Evolutionary conservation across 2,797 vertebrate species (phyloP), one percentile per base, ranked within the genome.

Genomic region (Picus viridis): DNA sequence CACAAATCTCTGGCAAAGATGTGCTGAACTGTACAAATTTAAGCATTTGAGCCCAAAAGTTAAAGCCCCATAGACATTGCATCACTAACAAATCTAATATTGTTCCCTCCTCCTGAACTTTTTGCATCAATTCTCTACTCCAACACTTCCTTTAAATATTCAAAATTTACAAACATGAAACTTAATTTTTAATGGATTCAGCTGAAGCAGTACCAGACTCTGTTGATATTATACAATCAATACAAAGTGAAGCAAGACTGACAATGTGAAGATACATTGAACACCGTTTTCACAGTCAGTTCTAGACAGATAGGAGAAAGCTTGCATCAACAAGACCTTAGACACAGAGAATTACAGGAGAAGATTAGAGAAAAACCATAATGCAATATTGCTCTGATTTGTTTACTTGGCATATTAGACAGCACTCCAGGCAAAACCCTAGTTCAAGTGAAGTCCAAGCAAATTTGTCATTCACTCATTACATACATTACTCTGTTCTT

Each of bases 1-100:
- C 86, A 80, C 89, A 95, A 95, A 94, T 91, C 88, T 92, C 80
- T 61, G 58, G 74, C 43, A 73, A 88, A n/a, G 74, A 91, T 88
- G 85, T 89, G 83, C 89, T 95, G 88, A 94, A 76, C 83, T 43
- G 36, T 69, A 94, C 73, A 92, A 92, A 92, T 93, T 72, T 51
- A 92, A 93, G 88, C 79, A 74, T 86, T 72, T 51, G 51, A 92
- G 51, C 49, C 22, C 54, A 32, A 57, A 73, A 82, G 54, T 75
- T 41, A 89, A 27, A 89, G 23, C 3, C 7, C 22, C 53, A 45
- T 2, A 62, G 79, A 78, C 53, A 59, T 0, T 41, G 27, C 83
- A 88, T 70, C 77, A 89, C 59, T 78, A 78, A 88, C 36, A 81
- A 67, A 72, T 14, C 17, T 77, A 63, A 41, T 73, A 61, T 41